Percentiles rank a stretch among this genome's conserved stretches.
phyloP scores from a whole-genome alignment of 1,140 invertebrate genomes.

The Palaemon carinicauda region DNA sequence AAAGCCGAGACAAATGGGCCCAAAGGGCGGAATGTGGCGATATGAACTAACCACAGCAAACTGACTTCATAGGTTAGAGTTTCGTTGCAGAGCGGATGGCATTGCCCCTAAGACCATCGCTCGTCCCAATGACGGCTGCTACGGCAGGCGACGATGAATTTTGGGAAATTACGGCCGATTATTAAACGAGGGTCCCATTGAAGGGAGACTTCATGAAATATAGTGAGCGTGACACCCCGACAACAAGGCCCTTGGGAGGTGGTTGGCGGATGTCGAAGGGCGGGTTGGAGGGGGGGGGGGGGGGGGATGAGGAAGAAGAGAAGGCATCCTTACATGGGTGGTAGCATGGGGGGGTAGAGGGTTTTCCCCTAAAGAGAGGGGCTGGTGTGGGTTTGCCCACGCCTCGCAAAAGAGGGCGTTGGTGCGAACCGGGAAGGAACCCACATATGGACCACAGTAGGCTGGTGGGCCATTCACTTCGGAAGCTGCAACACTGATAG shows the following conservation, averaged over 20 bases:
- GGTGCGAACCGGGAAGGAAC: not conserved
- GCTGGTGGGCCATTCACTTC: not conserved
- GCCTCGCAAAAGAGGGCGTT: not conserved
- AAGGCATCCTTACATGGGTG: not conserved
- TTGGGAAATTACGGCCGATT: not conserved
- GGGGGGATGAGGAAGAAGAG: not conserved
- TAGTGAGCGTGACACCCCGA: slow-evolving; percentile 37
- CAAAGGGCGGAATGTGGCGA: slow-evolving; percentile 33
- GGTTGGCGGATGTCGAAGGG: not conserved
- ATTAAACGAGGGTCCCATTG: slow-evolving; percentile 8
- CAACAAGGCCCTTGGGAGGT: slow-evolving; percentile 18
- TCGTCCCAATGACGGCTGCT: not conserved
- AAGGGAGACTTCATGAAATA: slow-evolving; percentile 38
- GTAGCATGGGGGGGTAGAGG: not conserved
- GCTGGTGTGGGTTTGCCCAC: not conserved
- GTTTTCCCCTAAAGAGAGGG: not conserved
- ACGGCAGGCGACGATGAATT: not conserved
- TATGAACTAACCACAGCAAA: slow-evolving; percentile 37
- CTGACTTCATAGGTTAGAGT: slow-evolving; percentile 22
- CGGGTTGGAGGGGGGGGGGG: no score
- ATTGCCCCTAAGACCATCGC: not conserved
- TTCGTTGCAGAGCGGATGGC: not conserved
- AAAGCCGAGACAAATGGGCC: slow-evolving; percentile 38
- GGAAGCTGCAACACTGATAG: not conserved
- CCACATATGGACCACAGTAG: not conserved